Base-by-base conservation (phyloP, 2,113 vertebrate species). In the Toxotes jaculatrix region DNA sequence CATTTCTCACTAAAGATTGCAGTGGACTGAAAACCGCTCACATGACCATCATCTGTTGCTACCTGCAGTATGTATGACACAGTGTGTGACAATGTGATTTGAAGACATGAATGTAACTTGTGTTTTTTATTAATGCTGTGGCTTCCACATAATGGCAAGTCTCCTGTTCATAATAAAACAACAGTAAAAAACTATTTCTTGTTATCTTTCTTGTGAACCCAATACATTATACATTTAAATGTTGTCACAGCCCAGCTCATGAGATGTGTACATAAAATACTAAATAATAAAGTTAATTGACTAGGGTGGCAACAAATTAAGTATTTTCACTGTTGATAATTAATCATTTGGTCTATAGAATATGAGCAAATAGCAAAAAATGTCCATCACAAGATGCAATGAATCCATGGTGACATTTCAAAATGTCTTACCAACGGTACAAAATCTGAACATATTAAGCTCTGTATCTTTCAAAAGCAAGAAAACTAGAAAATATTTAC, bases 101-200 rank as follows among this genome's bases (percentile, higher is more conserved):
- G 66, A 82, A 68, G 67, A 88, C 12, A n/a, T 88, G 92, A 91
- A 92, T 92, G 86, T 85, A 77, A 56, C 11, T 19, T 65, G 38
- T 60, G 21, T 79, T 55, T 85, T 66, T 85, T 60, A 82, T 27
- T 27, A 59, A 57, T 47, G 27, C 59, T 61, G 42, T 36, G 65
- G 47, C 55, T 83, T 80, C 82, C 71, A 77, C 40, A 5, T 68
- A 27, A 65, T 45, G 61, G 68, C 23, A 51, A 60, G 16, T 73
- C 7, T 40, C 55, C 0, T 89, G 74, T 92, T 91, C 64, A 55
- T 77, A 93, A 91, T 91, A 91, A 91, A 91, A 82, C 51, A 45
- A 49, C 5, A 80, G 53, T 23, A 3, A 56, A 75, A 70, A 55
- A 16, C 19, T 19, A n/a, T 43, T 21, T 47, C 5, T 75, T 7